Conservation (phyloP, 2,113 vertebrate species). For the Nothobranchius kuhntae region DNA sequence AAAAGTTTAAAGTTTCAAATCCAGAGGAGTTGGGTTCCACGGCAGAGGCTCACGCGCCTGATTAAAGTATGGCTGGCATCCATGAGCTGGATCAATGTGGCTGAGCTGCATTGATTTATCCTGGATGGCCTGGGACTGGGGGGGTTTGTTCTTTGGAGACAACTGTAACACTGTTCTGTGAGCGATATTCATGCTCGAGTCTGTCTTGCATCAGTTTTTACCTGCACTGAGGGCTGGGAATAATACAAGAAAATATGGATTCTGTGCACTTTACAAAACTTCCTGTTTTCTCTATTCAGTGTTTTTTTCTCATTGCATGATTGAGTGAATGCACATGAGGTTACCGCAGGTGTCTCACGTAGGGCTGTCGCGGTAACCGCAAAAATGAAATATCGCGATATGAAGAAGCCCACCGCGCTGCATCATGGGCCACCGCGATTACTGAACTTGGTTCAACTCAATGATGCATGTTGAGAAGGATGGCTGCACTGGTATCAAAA, state of each 20-base stretch:
- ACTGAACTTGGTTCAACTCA: no score
- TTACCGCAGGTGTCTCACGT: background rate
- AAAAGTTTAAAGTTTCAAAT: conserved; percentile 32
- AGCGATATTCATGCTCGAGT: background rate
- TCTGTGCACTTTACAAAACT: background rate
- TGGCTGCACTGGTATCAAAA: no score
- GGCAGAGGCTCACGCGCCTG: conserved; percentile 30
- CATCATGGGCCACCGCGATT: no score
- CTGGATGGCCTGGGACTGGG: conserved; percentile 39
- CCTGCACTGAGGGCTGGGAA: no score
- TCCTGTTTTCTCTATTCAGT: no score
- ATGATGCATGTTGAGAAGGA: no score
- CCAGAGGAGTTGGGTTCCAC: conserved; percentile 21
- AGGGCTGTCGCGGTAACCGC: no score
- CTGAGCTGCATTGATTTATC: conserved; percentile 66
- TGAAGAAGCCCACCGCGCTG: no score
- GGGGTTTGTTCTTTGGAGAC: conserved; percentile 12
- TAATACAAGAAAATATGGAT: no score
- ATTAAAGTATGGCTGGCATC: conserved; percentile 59
- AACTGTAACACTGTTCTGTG: conserved; percentile 19
- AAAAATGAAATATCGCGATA: no score
- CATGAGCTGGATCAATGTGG: conserved; percentile 51
- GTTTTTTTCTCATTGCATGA: no score
- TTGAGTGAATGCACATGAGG: no score
- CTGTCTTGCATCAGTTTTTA: background rate